Percentiles rank a stretch among this genome's conserved stretches.
Conservation (phyloP, 2,797 vertebrate species). For the Fundulus diaphanus region DNA sequence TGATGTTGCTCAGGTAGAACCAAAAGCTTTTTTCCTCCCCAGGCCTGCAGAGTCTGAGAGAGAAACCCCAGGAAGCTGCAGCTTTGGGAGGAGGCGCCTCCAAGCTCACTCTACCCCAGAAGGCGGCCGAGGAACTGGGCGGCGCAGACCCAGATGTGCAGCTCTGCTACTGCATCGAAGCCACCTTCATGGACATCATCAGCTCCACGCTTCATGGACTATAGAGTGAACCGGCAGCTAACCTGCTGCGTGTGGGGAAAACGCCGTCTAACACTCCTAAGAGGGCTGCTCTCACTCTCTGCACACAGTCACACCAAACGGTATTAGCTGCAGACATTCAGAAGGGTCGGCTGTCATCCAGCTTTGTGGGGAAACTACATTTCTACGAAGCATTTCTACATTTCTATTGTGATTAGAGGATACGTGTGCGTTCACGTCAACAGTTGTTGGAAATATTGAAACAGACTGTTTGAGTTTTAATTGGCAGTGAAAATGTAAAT, state of each 20-base stretch:
- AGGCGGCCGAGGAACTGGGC: slow-evolving; percentile 78
- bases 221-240: slow-evolving; percentile 64
- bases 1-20: background rate
- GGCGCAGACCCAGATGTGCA: slow-evolving; percentile 92
- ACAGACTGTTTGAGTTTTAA: slow-evolving; percentile 34
- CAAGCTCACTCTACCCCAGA: slow-evolving; percentile 79
- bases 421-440: slow-evolving; percentile 56
- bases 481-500: slow-evolving; percentile 10
- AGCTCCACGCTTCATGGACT: slow-evolving; percentile 90
- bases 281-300: background rate
- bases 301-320: background rate
- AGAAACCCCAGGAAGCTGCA: slow-evolving; percentile 84
- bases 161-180: slow-evolving; percentile 94
- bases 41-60: slow-evolving; percentile 94
- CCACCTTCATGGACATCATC: slow-evolving; percentile 95
- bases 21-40: background rate
- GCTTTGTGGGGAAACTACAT: too few relatives aligned
- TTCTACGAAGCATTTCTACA: background rate
- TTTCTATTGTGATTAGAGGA: slow-evolving; percentile 28
- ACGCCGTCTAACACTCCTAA: background rate
- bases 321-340: background rate
- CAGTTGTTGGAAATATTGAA: slow-evolving; percentile 45
- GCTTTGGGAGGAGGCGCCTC: slow-evolving; percentile 65
- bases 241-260: background rate
- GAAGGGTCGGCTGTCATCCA: background rate